phyloP scores from a whole-genome alignment of 2,888 invertebrate species.

The Rhorus exstirpatorius region DNA sequence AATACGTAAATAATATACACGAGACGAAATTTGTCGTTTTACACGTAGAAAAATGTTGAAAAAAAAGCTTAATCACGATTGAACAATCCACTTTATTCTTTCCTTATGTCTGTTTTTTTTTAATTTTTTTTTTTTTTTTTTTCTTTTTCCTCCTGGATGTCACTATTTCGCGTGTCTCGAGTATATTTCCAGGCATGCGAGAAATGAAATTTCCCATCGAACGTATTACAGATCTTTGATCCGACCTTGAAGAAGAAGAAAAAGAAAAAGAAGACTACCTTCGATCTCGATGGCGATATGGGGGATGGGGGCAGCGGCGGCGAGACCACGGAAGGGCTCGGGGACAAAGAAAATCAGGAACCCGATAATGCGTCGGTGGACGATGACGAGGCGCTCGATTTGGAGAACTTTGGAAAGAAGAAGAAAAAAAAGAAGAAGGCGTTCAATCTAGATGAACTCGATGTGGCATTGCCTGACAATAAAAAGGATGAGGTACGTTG shows the following conservation, averaged over 20 bases:
- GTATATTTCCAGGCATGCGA: not conserved
- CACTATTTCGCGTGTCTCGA: not conserved
- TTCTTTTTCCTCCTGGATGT: not conserved
- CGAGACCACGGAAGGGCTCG: slow-evolving; percentile 87
- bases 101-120: slow-evolving; percentile 2
- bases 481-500: too few species aligned
- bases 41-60: not conserved
- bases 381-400: slow-evolving; percentile 91
- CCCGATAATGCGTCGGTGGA: slow-evolving; percentile 86
- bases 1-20: not conserved
- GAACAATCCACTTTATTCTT: not conserved
- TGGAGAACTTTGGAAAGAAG: slow-evolving; percentile 95
- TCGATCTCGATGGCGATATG: slow-evolving; percentile 95
- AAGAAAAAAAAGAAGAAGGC: slow-evolving; percentile 97
- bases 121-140: not conserved
- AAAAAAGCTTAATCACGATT: not conserved
- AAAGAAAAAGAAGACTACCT: slow-evolving; percentile 98
- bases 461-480: slow-evolving; percentile 91
- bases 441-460: slow-evolving; percentile 95
- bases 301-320: slow-evolving; percentile 88
- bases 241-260: slow-evolving; percentile 95
- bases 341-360: slow-evolving; percentile 87
- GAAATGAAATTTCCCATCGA: slow-evolving; percentile 3
- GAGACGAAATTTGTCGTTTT: not conserved
- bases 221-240: slow-evolving; percentile 91